These are phyloP conservation scores for Epistrophe eligans DNA, from an alignment of 2,888 invertebrate species.

Conservation along the genomic window DNA sequence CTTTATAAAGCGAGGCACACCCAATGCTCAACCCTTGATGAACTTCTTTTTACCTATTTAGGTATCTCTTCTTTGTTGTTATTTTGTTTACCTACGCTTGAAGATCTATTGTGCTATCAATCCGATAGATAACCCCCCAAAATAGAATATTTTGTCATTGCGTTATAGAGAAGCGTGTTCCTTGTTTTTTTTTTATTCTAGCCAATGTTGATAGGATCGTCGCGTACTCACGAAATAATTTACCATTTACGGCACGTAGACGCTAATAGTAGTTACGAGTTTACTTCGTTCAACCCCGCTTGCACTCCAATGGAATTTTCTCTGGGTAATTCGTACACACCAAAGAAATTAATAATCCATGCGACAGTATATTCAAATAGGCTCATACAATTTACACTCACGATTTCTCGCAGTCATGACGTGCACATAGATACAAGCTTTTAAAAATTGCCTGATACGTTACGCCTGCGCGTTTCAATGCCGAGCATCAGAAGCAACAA, in stretches of 20 bases:
- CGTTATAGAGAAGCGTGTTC: constrained; percentile 58
- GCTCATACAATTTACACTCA: constrained; percentile 50
- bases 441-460: constrained; percentile 41
- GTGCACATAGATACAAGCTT: constrained; percentile 30
- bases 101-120: constrained; percentile 61
- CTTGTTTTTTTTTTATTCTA: neutral
- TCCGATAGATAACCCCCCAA: constrained; percentile 46
- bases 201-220: constrained; percentile 48
- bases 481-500: neutral
- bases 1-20: constrained; percentile 46
- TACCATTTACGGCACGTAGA: constrained; percentile 67
- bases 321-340: constrained; percentile 42
- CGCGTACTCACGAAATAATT: constrained; percentile 55
- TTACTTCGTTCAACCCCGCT: neutral
- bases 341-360: constrained; percentile 41
- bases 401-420: constrained; percentile 42
- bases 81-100: constrained; percentile 18
- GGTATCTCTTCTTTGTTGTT: constrained; percentile 14
- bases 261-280: constrained; percentile 59
- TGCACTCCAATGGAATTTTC: constrained; percentile 31
- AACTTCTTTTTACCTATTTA: neutral
- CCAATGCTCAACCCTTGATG: constrained; percentile 35
- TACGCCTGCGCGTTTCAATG: constrained; percentile 66
- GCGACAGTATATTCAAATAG: constrained; percentile 63
- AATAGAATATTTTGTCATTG: constrained; percentile 62